These are phyloP conservation scores for Scomber japonicus DNA, from an alignment of 2,113 vertebrate genomes.

Conservation along the genomic window DNA sequence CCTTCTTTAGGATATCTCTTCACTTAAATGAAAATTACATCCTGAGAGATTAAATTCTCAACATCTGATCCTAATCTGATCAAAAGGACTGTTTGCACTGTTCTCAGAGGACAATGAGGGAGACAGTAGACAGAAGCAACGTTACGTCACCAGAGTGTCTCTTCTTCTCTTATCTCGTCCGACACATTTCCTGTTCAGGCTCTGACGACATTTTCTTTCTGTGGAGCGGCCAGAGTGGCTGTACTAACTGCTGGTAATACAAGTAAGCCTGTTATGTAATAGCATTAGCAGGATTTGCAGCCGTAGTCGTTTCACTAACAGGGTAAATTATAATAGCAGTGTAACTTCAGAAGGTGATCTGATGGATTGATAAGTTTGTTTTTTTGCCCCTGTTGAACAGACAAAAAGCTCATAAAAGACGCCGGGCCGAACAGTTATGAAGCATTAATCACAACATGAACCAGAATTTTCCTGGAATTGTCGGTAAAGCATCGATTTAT, in stretches of 20 bases:
- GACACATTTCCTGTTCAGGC: constrained; percentile 20
- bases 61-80: not conserved
- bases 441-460: not conserved
- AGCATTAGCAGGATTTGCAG: not conserved
- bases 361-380: not conserved
- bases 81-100: not conserved
- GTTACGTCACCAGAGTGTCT: not conserved
- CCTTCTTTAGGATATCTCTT: too few species aligned
- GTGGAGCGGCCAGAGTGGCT: not conserved
- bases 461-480: constrained; percentile 17
- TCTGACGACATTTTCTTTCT: not conserved
- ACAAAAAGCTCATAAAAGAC: constrained; percentile 6
- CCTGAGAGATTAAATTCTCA: too few species aligned
- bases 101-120: not conserved
- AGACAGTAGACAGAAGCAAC: not conserved
- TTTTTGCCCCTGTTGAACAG: not conserved
- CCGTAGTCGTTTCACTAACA: not conserved
- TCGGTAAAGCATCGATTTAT: not conserved
- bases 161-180: constrained; percentile 18
- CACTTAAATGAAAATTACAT: too few species aligned
- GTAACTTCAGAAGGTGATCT: not conserved
- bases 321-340: not conserved
- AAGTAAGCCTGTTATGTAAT: constrained; percentile 2
- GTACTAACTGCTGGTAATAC: too few species aligned
- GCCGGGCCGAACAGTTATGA: not conserved